phyloP scores from a whole-genome alignment of 2,888 invertebrate species.

The Phengaris arion region DNA sequence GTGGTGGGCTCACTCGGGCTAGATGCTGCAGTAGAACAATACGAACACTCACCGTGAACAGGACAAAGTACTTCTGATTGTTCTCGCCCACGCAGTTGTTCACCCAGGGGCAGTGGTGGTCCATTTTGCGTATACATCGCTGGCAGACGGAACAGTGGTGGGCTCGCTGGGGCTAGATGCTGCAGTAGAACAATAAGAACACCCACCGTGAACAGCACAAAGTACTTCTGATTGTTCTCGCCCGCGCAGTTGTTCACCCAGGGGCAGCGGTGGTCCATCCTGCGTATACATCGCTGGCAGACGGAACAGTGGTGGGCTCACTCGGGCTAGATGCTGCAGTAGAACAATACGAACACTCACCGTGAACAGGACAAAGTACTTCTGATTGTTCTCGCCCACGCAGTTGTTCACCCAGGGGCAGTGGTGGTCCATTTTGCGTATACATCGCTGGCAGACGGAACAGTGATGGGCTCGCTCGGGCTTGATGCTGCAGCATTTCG shows the following conservation, averaged over 20 bases:
- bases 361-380: conserved; percentile 98
- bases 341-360: conserved; percentile 77
- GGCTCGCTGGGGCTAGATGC: neutral
- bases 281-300: too few species aligned
- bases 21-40: neutral
- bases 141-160: conserved; percentile 63
- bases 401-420: conserved; percentile 99
- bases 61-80: too few species aligned
- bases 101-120: neutral
- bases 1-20: neutral
- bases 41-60: conserved; percentile 48
- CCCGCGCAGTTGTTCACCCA: conserved; percentile 70
- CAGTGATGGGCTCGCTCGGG: conserved; percentile 98
- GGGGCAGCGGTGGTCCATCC: neutral
- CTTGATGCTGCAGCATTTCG: conserved; percentile 97
- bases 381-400: conserved; percentile 99
- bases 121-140: neutral
- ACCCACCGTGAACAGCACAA: conserved; percentile 48
- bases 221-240: conserved; percentile 80
- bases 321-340: conserved; percentile 63
- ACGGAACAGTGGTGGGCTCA: conserved; percentile 63
- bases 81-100: conserved; percentile 86
- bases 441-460: conserved; percentile 93
- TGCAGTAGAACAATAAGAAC: neutral
- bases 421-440: conserved; percentile 83